Conservation (phyloP, 1,140 invertebrate genomes). For the Helicoverpa armigera region DNA sequence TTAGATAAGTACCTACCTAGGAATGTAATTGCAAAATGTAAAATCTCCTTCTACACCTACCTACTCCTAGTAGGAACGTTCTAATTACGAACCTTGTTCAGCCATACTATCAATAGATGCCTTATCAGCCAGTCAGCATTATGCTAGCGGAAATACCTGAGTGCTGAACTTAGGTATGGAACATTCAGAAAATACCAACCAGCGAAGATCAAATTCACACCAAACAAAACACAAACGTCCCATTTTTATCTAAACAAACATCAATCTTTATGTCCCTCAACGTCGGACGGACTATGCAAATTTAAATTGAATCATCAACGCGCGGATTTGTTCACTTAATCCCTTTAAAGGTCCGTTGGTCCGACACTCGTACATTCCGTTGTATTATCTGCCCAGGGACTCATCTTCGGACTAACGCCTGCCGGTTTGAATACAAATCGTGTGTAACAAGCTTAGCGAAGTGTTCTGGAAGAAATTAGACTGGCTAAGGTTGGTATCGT, state of each 20-base stretch:
- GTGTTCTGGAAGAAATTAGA: conserved; percentile 49
- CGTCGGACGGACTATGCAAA: conserved; percentile 44
- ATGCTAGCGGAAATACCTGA: too few species aligned
- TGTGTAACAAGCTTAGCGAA: conserved; percentile 46
- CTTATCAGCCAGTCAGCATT: too few species aligned
- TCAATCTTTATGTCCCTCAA: conserved; percentile 34
- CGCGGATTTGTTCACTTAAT: conserved; percentile 49
- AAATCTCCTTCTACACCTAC: too few species aligned
- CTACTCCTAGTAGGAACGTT: too few species aligned
- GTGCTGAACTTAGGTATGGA: neutral
- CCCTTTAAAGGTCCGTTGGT: conserved; percentile 45
- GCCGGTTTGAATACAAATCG: conserved; percentile 49
- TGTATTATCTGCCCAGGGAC: conserved; percentile 44
- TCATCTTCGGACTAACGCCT: conserved; percentile 48
- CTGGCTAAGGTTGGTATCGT: conserved; percentile 3
- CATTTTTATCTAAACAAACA: conserved; percentile 41
- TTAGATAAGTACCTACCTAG: too few species aligned
- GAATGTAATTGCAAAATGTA: too few species aligned
- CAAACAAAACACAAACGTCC: conserved; percentile 12
- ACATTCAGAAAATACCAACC: neutral
- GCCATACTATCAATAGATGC: too few species aligned
- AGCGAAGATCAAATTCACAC: neutral
- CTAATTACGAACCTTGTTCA: too few species aligned
- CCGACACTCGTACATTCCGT: conserved; percentile 38
- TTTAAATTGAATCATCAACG: conserved; percentile 54